Conservation (phyloP, 2,797 vertebrate genomes). For the Enteromius afrohamiltoni region DNA sequence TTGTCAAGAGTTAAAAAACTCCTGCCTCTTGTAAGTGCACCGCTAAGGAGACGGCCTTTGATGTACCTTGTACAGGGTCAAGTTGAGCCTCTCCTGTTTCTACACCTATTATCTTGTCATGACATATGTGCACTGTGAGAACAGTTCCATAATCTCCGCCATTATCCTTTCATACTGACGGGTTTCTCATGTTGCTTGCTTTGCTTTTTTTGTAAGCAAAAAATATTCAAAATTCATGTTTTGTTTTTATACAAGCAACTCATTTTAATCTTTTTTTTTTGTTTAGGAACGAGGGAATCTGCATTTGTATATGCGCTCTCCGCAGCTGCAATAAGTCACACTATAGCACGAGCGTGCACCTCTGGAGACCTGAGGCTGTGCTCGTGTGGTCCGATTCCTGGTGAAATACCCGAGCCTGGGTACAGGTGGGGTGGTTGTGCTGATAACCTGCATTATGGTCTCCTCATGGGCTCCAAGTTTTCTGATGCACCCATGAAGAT, state of each 20-base stretch:
- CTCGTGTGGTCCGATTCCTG: slow-evolving; percentile 93
- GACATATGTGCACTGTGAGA: slow-evolving; percentile 39
- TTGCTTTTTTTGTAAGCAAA: neutral
- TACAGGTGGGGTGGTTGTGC: slow-evolving; percentile 99
- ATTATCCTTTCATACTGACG: slow-evolving; percentile 36
- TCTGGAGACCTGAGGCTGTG: slow-evolving; percentile 93
- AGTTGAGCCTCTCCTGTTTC: slow-evolving; percentile 43
- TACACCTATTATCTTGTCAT: slow-evolving; percentile 49
- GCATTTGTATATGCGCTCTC: slow-evolving; percentile 97
- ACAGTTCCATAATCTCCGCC: slow-evolving; percentile 10
- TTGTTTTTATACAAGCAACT: neutral
- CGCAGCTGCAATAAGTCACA: slow-evolving; percentile 95
- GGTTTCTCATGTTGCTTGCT: slow-evolving; percentile 16
- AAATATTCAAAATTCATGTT: too few relatives aligned
- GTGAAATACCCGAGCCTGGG: slow-evolving; percentile 92
- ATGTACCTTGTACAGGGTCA: slow-evolving; percentile 37
- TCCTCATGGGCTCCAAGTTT: slow-evolving; percentile 98
- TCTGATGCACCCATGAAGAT: slow-evolving; percentile 98
- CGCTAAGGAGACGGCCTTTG: slow-evolving; percentile 33
- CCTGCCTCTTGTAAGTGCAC: slow-evolving; percentile 21
- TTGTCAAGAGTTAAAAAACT: slow-evolving; percentile 33
- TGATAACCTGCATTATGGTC: slow-evolving; percentile 97
- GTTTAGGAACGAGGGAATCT: slow-evolving; percentile 91
- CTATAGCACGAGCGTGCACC: slow-evolving; percentile 94
- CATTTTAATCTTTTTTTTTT: slow-evolving; percentile 5